Conservation (phyloP, 2,113 vertebrate species). For the Coptodon rendalli region DNA sequence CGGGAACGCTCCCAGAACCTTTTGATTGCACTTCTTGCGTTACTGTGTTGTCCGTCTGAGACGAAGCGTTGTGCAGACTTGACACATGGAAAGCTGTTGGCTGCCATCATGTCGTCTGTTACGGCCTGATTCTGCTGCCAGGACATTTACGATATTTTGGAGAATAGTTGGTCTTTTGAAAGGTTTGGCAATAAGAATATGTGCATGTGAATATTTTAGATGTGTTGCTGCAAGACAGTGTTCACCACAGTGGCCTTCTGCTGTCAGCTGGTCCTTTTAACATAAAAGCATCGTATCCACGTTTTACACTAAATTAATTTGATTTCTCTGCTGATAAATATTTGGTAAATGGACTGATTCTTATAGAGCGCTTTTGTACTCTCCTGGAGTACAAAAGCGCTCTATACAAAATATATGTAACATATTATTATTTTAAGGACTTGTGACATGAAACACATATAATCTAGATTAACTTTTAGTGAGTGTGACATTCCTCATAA, state of each 20-base stretch:
- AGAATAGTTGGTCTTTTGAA: neutral
- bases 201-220: neutral
- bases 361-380: neutral
- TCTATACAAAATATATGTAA: neutral
- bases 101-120: neutral
- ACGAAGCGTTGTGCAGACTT: neutral
- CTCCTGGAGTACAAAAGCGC: neutral
- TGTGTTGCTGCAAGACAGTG: neutral
- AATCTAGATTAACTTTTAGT: neutral
- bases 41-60: neutral
- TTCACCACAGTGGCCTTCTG: constrained; percentile 27
- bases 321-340: neutral
- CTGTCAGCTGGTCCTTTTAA: neutral
- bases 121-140: neutral
- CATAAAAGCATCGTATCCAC: neutral
- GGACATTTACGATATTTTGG: neutral
- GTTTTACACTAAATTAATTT: neutral
- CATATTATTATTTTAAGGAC: neutral
- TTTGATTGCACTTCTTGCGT: neutral
- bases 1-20: neutral
- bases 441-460: neutral
- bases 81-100: neutral
- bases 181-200: neutral
- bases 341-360: neutral
- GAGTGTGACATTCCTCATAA: neutral